phyloP scores from a whole-genome alignment of 2,797 vertebrate genomes.

The Psittacula echo region DNA sequence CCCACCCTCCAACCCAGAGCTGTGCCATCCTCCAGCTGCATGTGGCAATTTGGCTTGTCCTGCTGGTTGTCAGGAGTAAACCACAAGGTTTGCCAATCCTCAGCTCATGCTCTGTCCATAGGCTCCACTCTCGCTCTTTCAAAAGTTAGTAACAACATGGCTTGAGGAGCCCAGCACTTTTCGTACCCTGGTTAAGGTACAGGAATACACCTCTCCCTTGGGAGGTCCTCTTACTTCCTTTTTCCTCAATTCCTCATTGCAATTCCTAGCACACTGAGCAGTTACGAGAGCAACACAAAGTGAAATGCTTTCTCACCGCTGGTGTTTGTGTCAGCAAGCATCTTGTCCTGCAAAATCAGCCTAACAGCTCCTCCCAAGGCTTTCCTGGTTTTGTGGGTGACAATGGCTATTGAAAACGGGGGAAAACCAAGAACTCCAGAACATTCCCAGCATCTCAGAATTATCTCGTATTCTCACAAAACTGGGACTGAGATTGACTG shows the following conservation, averaged over 20 bases:
- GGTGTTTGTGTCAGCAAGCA: neutral
- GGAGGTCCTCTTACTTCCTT: neutral
- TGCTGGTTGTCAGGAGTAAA: neutral
- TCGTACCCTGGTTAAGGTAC: fast-evolving
- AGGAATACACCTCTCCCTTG: neutral
- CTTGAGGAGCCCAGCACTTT: neutral
- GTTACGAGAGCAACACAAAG: neutral
- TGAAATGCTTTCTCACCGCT: neutral
- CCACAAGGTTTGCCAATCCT: neutral
- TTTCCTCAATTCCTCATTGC: neutral
- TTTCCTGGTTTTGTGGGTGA: neutral
- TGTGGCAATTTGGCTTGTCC: neutral
- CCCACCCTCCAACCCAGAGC: neutral
- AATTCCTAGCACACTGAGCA: neutral
- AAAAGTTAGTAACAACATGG: neutral
- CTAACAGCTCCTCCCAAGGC: neutral
- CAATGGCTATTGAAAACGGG: neutral
- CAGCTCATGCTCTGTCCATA: neutral
- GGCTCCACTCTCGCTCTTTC: neutral
- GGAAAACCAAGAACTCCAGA: neutral
- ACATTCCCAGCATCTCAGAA: neutral
- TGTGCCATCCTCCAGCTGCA: neutral
- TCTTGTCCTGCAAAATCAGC: neutral
- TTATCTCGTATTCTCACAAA: neutral
- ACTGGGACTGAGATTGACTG: neutral